Conservation (phyloP, 1,140 invertebrate genomes). For the Drosophila erecta region DNA sequence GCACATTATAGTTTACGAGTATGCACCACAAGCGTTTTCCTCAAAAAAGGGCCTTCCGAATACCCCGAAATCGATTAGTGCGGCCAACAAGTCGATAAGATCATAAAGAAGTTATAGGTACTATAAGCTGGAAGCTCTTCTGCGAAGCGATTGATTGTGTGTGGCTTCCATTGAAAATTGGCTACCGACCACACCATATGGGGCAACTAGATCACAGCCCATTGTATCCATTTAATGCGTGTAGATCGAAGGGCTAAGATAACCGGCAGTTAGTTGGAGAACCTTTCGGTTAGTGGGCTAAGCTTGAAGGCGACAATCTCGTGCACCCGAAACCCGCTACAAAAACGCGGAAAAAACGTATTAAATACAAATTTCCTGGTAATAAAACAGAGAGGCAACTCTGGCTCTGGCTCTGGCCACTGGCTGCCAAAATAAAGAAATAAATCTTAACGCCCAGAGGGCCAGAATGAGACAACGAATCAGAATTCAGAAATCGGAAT, state of each 20-base stretch:
- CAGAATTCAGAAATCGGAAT: conserved; percentile 1
- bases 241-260: conserved; percentile 19
- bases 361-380: conserved; percentile 82
- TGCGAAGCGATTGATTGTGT: conserved; percentile 44
- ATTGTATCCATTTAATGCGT: neutral
- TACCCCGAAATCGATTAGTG: conserved; percentile 29
- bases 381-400: conserved; percentile 56
- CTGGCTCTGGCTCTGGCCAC: conserved; percentile 4
- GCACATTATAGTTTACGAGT: too few species aligned
- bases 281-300: conserved; percentile 37
- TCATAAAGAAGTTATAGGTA: neutral
- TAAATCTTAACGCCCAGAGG: conserved; percentile 69
- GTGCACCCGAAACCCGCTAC: conserved; percentile 55
- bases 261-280: conserved; percentile 15
- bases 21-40: neutral
- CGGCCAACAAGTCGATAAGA: conserved; percentile 8
- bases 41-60: neutral
- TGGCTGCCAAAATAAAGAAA: conserved; percentile 77
- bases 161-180: conserved; percentile 52
- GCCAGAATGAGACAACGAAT: conserved; percentile 10
- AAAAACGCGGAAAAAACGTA: conserved; percentile 77
- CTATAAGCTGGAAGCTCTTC: conserved; percentile 15
- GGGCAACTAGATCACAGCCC: conserved; percentile 24
- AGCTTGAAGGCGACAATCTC: conserved; percentile 40
- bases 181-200: conserved; percentile 24